Conservation (phyloP, 30 jellyfish, hydroid and myxozoan species). For the Clytia hemisphaerica region DNA sequence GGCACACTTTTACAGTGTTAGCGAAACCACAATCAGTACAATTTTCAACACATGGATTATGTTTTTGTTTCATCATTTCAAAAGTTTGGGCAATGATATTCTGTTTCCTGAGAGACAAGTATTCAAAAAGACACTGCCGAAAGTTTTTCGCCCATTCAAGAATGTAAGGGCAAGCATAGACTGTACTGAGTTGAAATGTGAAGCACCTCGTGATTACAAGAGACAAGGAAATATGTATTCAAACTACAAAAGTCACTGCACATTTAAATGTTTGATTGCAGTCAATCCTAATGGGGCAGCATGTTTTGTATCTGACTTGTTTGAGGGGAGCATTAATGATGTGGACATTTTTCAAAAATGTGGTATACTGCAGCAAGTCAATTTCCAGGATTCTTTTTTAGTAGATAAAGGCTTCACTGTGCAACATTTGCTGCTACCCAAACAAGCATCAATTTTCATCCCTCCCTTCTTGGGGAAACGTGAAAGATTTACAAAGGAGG, state of each 20-base stretch:
- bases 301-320: constrained; percentile 33
- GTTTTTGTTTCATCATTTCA: constrained; percentile 19
- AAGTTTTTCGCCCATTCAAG: constrained; percentile 19
- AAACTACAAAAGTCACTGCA: constrained; percentile 25
- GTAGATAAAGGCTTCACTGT: constrained; percentile 61
- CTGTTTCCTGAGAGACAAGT: constrained; percentile 22
- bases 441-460: constrained; percentile 49
- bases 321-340: constrained; percentile 52
- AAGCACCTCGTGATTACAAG: constrained; percentile 30
- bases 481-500: constrained; percentile 26
- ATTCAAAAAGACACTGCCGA: constrained; percentile 15
- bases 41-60: constrained; percentile 31
- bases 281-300: constrained; percentile 44
- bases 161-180: constrained; percentile 13
- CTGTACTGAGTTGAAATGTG: constrained; percentile 18
- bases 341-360: constrained; percentile 23
- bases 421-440: constrained; percentile 31
- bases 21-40: neutral
- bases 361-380: constrained; percentile 37
- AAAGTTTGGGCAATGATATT: neutral
- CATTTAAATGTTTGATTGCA: constrained; percentile 30
- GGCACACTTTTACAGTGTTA: constrained; percentile 1
- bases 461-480: constrained; percentile 46
- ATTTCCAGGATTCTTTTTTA: constrained; percentile 41
- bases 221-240: constrained; percentile 32